Base-by-base conservation (phyloP, 2,797 vertebrate genomes). In the Sorex maritimensis region DNA sequence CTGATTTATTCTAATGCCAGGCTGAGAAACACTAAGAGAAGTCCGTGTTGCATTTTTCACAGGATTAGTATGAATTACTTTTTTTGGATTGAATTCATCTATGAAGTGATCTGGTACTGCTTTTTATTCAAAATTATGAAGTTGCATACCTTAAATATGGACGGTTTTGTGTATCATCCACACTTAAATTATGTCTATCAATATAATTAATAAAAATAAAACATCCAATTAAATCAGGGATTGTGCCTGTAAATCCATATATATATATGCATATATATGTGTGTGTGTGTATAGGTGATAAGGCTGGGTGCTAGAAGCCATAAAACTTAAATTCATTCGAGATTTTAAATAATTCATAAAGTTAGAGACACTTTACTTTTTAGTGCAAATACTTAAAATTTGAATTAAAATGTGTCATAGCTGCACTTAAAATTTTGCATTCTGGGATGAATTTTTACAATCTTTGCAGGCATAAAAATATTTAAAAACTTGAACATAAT, bases 321-420 rank as follows among this genome's bases (percentile, higher is more conserved):
- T 67, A 34, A 34, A 65, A 82, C 9, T 79, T 44, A 14, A 44
- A 17, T 73, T 65, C 34, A 85, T 72, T 21, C 61, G 24, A 92
- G 38, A 8, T 30, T 72, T 88, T 85, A 81, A 85, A 63, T 6
- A 81, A 46, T 80, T 80, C 44, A 78, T 23, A 63, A 81, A 84
- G 15, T 63, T 77, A 80, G 86, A 90, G 6, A 2, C 28, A 72
- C 9, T 75, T 78, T 58, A 72, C 52, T 83, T 92, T 81, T 81
- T 78, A 92, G 21, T 73, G 58, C 19, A 67, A 81, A 49, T 80
- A 72, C 3, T 87, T 94, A 84, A 92, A 92, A 81, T 84, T 34
- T 75, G 30, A 74, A 67, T 61, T 81, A 52, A n/a, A 46, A 65
- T 82, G 63, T 61, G 8, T 82, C 71, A 68, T 26, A 63, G 3